A percentile compares a stretch with the other conserved stretches of the same genome.
These are phyloP conservation scores for Pollenia griseotomentosa DNA, from an alignment of 2,888 invertebrate species.

Conservation along the genomic window DNA sequence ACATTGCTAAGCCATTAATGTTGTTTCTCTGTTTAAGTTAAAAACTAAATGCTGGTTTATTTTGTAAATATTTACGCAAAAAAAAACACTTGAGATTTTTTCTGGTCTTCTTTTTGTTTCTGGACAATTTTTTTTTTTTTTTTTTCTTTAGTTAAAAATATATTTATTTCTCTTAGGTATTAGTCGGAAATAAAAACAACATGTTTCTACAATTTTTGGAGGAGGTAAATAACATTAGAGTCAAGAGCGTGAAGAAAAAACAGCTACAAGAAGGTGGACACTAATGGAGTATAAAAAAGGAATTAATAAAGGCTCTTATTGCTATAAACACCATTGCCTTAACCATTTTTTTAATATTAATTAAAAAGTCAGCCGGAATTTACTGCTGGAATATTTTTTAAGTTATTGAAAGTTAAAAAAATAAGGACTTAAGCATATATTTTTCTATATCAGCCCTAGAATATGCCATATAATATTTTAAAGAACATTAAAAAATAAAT, in stretches of 20 bases:
- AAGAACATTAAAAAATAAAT: no score
- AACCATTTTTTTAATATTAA: constrained; percentile 3
- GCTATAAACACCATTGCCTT: background rate
- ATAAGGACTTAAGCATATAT: background rate
- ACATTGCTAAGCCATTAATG: constrained; percentile 66
- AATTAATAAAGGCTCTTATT: constrained; percentile 35
- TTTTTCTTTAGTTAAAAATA: constrained; percentile 5
- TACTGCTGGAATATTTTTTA: background rate
- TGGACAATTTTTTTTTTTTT: background rate
- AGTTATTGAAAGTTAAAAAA: background rate
- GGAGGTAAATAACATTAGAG: constrained; percentile 66
- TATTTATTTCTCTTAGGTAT: constrained; percentile 30
- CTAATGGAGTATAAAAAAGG: constrained; percentile 57
- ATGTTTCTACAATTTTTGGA: constrained; percentile 70
- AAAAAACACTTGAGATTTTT: constrained; percentile 23
- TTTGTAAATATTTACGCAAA: constrained; percentile 42
- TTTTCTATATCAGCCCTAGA: no score
- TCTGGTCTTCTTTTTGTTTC: background rate
- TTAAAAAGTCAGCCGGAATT: constrained; percentile 8
- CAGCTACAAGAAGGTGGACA: constrained; percentile 48
- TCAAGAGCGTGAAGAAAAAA: constrained; percentile 26
- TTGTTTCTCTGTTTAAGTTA: constrained; percentile 22
- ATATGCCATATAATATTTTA: no score
- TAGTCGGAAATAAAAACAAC: constrained; percentile 68
- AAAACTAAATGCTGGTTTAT: constrained; percentile 34